Evolutionary conservation across 1,140 invertebrate genomes (phyloP), one percentile per base, ranked within the genome.

Genomic region (Drosophila lacertosa): DNA sequence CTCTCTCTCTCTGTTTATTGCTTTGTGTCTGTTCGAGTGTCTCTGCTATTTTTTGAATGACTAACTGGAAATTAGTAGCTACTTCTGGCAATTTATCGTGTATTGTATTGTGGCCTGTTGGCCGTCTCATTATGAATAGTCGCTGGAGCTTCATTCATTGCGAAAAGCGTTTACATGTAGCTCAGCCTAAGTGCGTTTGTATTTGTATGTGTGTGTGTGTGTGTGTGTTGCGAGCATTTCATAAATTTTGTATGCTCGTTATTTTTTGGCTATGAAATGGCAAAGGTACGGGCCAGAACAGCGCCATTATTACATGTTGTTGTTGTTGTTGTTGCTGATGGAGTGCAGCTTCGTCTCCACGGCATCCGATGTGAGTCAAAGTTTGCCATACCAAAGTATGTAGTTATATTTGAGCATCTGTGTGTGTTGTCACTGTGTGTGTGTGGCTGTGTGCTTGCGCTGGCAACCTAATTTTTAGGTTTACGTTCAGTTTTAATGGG

Each of bases 51-150:
- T 62, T 45, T 69, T 70, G 67, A 83, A 71, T 81, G 74, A 82
- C 79, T 82, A 78, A 82, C 78, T 82, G 78, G 79, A 82, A 82
- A 84, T 82, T 82, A 82, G 78, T 83, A 83, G 78, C 78, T 83
- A 82, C 78, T 82, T 82, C 78, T 82, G 82, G 79, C 78, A 83
- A 78, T 82, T 82, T 78, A 82, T 82, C 79, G 74, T 63, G 64
- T 74, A 78, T 78, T 78, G 79, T 83, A 55, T 42, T 53, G 20
- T 29, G 68, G 44, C 58, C 33, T 35, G 29, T 44, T 35, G 51
- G 51, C 51, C 74, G 64, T 40, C 79, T 83, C 78, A 82, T 82
- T 83, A 83, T 78, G 79, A 83, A 82, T 77, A 77, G 51, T 64
- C 48, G 57, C 24, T 40, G 15, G 3, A 13, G 29, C 15, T 22